phyloP scores from a whole-genome alignment of 2,888 invertebrate genomes.

The Catocala fraxini region DNA sequence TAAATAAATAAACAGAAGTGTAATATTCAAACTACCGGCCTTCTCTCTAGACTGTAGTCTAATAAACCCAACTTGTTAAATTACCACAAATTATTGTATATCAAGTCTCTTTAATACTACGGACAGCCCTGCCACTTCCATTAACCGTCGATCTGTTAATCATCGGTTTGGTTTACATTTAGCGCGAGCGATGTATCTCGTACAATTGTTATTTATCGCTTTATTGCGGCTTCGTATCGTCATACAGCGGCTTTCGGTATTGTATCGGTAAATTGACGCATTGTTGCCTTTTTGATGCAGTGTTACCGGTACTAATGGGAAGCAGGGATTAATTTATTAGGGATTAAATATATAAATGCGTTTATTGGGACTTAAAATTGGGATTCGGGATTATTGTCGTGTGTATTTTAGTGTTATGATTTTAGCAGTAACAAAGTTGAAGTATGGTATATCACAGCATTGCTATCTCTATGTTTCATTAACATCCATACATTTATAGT shows the following conservation, averaged over 20 bases:
- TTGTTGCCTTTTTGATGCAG: slow-evolving; percentile 30
- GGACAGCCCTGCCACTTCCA: slow-evolving; percentile 53
- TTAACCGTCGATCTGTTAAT: slow-evolving; percentile 82
- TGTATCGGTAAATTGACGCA: slow-evolving; percentile 33
- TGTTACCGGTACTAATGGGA: slow-evolving; percentile 19
- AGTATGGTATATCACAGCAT: too few species aligned
- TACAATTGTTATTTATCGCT: slow-evolving; percentile 79
- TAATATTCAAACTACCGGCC: too few species aligned
- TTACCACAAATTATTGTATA: too few species aligned
- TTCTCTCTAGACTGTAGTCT: too few species aligned
- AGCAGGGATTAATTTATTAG: slow-evolving; percentile 11
- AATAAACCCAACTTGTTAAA: too few species aligned
- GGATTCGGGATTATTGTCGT: not conserved
- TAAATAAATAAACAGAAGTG: too few species aligned
- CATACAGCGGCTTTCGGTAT: slow-evolving; percentile 38
- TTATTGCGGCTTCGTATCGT: slow-evolving; percentile 52
- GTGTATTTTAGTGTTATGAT: too few species aligned
- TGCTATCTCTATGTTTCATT: too few species aligned
- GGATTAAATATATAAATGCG: slow-evolving; percentile 1
- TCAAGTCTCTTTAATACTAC: slow-evolving; percentile 13
- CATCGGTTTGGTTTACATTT: slow-evolving; percentile 76
- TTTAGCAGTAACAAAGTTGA: too few species aligned
- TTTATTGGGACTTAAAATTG: not conserved
- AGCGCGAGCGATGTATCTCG: slow-evolving; percentile 64
- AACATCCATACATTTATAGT: too few species aligned